Base-by-base conservation (phyloP, 2,113 vertebrate genomes). In the Rhinolophus sinicus region DNA sequence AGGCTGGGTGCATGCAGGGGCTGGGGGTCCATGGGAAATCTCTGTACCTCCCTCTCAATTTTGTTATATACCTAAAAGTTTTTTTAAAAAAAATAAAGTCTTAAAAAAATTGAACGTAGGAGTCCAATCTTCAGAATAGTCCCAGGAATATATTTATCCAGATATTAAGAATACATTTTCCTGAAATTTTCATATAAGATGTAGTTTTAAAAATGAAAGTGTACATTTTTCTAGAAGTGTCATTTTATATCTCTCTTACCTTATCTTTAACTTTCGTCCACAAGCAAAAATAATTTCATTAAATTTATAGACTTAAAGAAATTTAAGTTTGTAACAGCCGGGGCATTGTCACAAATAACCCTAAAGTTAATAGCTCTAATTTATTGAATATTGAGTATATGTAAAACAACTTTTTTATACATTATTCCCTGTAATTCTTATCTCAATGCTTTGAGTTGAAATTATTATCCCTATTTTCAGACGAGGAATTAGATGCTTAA, bases 361-460 rank as follows among this genome's bases (percentile, higher is more conserved):
- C 33, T 64, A 80, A 84, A 69, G 21, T 62, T 52, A 76, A 73
- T 50, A 81, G 21, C 24, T 94, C 60, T 22, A n/a, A 76, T 70
- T 70, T 58, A 76, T 5, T 88, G 40, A 96, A 58, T 44, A 11
- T 10, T 70, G 6, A 84, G 4, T 85, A 30, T 69, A 47, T 54
- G 33, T 88, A 83, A 88, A 69, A 4, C 78, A 16, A 50, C 4
- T 50, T 30, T 62, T 70, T 69, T 60, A 28, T 7, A 19, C 11
- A 67, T 38, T 47, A 62, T 78, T 76, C 82, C 5, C 16, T 92
- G 76, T 73, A 65, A 75, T 52, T 65, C 3, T 95, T 64, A 35
- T n/a, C 24, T 33, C 16, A 88, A 22, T 84, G 10, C 18, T 64
- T 93, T 22, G 24, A 91, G 18, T n/a, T 96, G 33, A 83, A 84